Conservation (phyloP, 2,888 invertebrate species). For the Ennomos fuscantarius region DNA sequence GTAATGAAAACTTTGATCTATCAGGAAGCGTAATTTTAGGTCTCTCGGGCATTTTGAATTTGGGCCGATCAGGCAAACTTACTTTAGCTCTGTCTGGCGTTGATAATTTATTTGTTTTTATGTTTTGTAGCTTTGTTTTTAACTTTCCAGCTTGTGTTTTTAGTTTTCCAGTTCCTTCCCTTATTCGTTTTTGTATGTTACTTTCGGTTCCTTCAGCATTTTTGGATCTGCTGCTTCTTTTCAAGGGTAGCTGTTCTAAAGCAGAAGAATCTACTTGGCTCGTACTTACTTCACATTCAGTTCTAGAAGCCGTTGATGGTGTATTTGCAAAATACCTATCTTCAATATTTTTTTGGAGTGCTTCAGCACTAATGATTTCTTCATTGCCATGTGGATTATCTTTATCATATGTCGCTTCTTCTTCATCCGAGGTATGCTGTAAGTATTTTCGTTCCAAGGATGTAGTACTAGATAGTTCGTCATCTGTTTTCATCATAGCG, state of each 20-base stretch:
- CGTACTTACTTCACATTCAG: conserved; percentile 87
- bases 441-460: conserved; percentile 78
- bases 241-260: conserved; percentile 86
- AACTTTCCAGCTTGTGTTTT: conserved; percentile 90
- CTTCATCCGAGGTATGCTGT: conserved; percentile 81
- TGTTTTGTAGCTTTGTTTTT: conserved; percentile 87
- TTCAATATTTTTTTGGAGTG: conserved; percentile 87
- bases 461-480: conserved; percentile 81
- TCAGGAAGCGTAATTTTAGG: conserved; percentile 85
- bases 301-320: conserved; percentile 86
- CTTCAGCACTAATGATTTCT: conserved; percentile 74
- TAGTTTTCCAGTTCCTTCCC: conserved; percentile 88
- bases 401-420: conserved; percentile 69
- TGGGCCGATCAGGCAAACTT: conserved; percentile 84
- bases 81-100: conserved; percentile 85
- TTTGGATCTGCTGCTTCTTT: conserved; percentile 84
- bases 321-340: conserved; percentile 86
- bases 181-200: conserved; percentile 87
- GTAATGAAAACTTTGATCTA: conserved; percentile 83
- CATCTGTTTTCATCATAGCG: conserved; percentile 70
- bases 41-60: conserved; percentile 78
- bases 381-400: conserved; percentile 58
- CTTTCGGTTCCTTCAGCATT: conserved; percentile 79
- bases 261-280: conserved; percentile 89
- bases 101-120: conserved; percentile 84